Evolutionary conservation across 1,140 invertebrate species (phyloP).

Genomic region (Ladona fulva): DNA sequence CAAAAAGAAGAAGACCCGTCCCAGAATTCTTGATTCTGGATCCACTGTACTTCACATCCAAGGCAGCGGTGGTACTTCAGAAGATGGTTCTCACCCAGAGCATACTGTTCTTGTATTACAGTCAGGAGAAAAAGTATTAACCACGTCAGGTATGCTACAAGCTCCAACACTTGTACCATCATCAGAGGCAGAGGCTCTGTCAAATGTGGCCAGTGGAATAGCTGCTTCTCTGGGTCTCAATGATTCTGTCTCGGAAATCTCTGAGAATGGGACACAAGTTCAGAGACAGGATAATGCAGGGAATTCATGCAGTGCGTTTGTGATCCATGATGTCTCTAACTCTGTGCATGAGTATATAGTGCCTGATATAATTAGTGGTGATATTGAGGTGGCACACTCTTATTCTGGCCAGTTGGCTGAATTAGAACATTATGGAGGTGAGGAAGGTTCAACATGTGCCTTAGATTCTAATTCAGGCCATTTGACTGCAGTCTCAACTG

Average conservation of each 20-base stretch:
- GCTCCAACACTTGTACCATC: slow-evolving; percentile 34
- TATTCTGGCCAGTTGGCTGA: slow-evolving; percentile 14
- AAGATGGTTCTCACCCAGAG: not conserved
- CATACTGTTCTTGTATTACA: not conserved
- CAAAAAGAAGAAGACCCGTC: slow-evolving; percentile 11
- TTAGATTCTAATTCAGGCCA: not conserved
- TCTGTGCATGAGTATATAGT: slow-evolving; percentile 21
- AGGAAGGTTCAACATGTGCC: not conserved
- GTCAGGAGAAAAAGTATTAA: not conserved
- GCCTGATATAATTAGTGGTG: slow-evolving; percentile 20
- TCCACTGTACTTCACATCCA: not conserved
- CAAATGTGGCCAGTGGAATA: slow-evolving; percentile 44
- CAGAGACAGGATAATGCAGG: slow-evolving; percentile 20
- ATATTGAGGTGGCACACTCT: slow-evolving; percentile 18
- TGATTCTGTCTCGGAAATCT: slow-evolving; percentile 36
- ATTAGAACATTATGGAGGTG: slow-evolving; percentile 14
- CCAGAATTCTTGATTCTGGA: not conserved
- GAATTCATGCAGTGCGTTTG: slow-evolving; percentile 20
- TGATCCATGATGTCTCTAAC: slow-evolving; percentile 22
- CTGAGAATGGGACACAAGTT: slow-evolving; percentile 13
- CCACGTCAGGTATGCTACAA: slow-evolving; percentile 20
- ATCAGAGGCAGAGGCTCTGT: slow-evolving; percentile 44
- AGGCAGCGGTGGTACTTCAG: not conserved
- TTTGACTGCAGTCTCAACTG: not conserved
- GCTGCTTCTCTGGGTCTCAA: slow-evolving; percentile 46